A percentile compares a stretch with the other conserved stretches of the same genome.
These are phyloP conservation scores for Sarotherodon lohbergeri DNA, from an alignment of 2,113 vertebrate species.

Conservation along the genomic window DNA sequence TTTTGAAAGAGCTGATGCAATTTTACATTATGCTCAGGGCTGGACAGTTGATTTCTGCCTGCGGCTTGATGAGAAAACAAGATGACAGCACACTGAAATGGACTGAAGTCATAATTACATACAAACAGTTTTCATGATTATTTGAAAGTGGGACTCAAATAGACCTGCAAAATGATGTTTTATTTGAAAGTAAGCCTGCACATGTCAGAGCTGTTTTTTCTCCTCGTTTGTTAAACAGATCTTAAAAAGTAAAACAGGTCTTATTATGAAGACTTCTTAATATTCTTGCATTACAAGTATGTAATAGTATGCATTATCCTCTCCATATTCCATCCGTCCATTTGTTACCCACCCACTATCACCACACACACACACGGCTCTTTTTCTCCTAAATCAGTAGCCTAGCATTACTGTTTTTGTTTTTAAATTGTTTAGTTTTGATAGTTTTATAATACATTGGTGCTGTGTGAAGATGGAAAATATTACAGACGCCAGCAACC, in stretches of 20 bases:
- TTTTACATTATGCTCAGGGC: not conserved
- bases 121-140: not conserved
- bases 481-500: not conserved
- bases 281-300: not conserved
- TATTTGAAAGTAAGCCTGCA: not conserved
- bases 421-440: not conserved
- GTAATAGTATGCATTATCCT: not conserved
- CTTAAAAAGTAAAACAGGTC: not conserved
- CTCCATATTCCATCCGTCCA: not conserved
- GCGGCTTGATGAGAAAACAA: not conserved
- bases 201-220: not conserved
- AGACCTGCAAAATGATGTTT: not conserved
- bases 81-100: not conserved
- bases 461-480: not conserved
- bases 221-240: not conserved
- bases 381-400: rapidly evolving
- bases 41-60: not conserved
- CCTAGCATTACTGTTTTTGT: not conserved
- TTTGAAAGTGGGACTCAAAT: not conserved
- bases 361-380: rapidly evolving
- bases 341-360: not conserved
- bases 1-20: not conserved
- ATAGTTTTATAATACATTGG: not conserved
- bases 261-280: not conserved
- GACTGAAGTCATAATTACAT: not conserved